phyloP scores from a whole-genome alignment of 2,888 invertebrate genomes.

The Lathronympha strigana region DNA sequence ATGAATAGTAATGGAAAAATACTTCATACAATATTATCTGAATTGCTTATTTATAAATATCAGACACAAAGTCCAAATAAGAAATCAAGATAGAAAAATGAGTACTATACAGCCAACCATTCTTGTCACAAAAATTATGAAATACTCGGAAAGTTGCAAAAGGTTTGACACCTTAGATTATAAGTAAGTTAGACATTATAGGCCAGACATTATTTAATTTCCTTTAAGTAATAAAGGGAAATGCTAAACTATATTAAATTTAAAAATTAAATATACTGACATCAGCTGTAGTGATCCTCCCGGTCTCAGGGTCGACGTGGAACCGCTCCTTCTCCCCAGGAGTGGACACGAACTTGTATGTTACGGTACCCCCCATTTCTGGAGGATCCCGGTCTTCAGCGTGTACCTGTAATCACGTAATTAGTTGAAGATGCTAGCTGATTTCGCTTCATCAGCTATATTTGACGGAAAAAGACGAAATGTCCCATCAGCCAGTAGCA shows the following conservation, averaged over 20 bases:
- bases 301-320: slow-evolving; percentile 90
- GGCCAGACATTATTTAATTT: too few species aligned
- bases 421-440: too few species aligned
- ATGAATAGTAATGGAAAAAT: not conserved
- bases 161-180: too few species aligned
- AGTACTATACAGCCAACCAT: too few species aligned
- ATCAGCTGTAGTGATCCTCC: slow-evolving; percentile 89
- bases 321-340: slow-evolving; percentile 91
- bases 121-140: too few species aligned
- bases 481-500: too few species aligned
- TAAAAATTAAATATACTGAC: slow-evolving; percentile 68
- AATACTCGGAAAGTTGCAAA: too few species aligned
- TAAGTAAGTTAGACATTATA: not conserved
- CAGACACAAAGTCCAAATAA: not conserved
- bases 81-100: too few species aligned
- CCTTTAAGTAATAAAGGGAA: too few species aligned
- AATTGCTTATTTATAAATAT: not conserved
- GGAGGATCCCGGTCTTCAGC: slow-evolving; percentile 90
- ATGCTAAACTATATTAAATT: not conserved
- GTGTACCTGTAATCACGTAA: slow-evolving; percentile 85
- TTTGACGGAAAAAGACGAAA: too few species aligned
- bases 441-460: too few species aligned
- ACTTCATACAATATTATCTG: not conserved
- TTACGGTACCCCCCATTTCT: slow-evolving; percentile 91
- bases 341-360: slow-evolving; percentile 92